Base-by-base conservation (phyloP, 2,888 invertebrate genomes). In the Melanostoma mellinum region DNA sequence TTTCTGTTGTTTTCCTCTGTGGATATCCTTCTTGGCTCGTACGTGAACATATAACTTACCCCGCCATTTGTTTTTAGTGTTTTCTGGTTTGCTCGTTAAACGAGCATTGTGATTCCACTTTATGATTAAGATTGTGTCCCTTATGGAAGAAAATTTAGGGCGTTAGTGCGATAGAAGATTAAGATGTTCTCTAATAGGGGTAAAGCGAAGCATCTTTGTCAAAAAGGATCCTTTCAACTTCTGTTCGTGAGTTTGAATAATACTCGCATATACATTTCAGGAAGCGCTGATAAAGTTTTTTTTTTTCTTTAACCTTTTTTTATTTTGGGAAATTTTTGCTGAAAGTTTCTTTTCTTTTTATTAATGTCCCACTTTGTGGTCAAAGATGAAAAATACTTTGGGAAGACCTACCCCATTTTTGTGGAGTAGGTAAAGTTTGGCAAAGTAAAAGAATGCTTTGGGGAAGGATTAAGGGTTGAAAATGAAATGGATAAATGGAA, bases 81-180 rank as follows among this genome's bases (percentile, higher is more conserved):
- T 48, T 58, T 53, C 50, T 65, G 65, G 46, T 67, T 42, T 60
- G 35, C 48, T 81, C 60, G 76, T 81, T 81, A 20, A 20, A 61
- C 46, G 65, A 30, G 67, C 53, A 60, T 56, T 56, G 81, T 72
- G 81, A 81, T 72, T 72, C 52, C 35, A 33, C 56, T 69, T 53
- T 48, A 74, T 65, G 30, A 61, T 48, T 30, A 10, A 58, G 10
- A 65, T 63, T 61, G 71, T 48, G 36, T 42, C 42, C 60, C 35
- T 40, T 3, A 10, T 10, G 20, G 20, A 8, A 20, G 40, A 20
- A 40, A 10, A 38, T 30, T 44, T 48, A 8, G n/a, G 33, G 33
- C 0, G 20, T 35, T 33, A 44, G 6, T 48, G 8, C 4, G 6
- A 4, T 53, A 20, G 35, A 61, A 50, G 35, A 74, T 67, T 71